Evolutionary conservation across 2,888 invertebrate species (phyloP), one percentile per base, ranked within the genome.

Genomic region (Ectobius pallidus): DNA sequence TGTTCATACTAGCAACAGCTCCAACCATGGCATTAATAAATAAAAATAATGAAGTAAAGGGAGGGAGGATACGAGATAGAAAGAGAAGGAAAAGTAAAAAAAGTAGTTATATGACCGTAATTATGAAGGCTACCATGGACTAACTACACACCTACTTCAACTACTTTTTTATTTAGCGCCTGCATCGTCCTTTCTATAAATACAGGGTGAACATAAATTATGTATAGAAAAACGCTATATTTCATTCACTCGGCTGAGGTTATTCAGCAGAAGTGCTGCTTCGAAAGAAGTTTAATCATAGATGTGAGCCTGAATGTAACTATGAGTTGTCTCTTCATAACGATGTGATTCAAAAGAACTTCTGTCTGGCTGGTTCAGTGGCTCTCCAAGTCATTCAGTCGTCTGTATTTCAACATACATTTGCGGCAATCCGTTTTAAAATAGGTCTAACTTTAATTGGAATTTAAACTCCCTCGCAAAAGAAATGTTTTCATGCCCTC

Each of bases 41-140:
- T 46, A 65, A 65, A 65, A 65, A 65, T 65, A 65, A 65, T 65
- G 46, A 44, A 65, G 44, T 25, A 42, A 22, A 16, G 63, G 39
- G 25, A n/a, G n/a, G n/a, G n/a, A n/a, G n/a, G n/a, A n/a, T n/a
- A n/a, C n/a, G n/a, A n/a, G n/a, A n/a, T n/a, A n/a, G 63, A 22
- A 20, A 20, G 42, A 42, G 42, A 25, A 25, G 27, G 61, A n/a
- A n/a, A 68, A 68, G 14, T n/a, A 42, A 39, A 58, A 58, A 69
- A 55, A 25, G 39, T 32, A 69, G 63, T 71, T 71, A 71, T 65
- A 65, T 63, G 63, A 65, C 71, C 71, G 34, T 71, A 71, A 71
- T 71, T 71, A 71, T 71, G 65, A 71, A 71, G 42, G 63, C 62
- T 46, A 62, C 71, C 39, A 30, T 58, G 30, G 27, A 58, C 58